These are phyloP conservation scores for Lacanobia oleracea DNA, from an alignment of 2,888 invertebrate genomes.

Conservation along the genomic window DNA sequence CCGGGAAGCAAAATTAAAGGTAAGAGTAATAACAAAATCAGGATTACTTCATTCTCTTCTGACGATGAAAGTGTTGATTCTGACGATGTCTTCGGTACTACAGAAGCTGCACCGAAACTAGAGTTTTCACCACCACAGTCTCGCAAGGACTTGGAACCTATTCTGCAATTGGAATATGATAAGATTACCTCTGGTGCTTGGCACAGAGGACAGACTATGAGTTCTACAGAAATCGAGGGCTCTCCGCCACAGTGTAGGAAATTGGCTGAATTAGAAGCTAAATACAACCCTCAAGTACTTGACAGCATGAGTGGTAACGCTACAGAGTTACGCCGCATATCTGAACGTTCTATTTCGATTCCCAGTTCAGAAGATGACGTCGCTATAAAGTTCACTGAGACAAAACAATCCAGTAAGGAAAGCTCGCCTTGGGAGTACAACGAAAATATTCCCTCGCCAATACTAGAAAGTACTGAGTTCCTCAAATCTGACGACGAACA, in stretches of 20 bases:
- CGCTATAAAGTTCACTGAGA: conserved; percentile 90
- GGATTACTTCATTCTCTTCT: conserved; percentile 94
- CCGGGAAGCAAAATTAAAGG: conserved; percentile 91
- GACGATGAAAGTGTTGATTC: conserved; percentile 95
- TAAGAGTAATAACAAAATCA: conserved; percentile 92
- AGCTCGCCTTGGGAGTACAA: conserved; percentile 92
- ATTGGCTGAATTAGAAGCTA: conserved; percentile 91
- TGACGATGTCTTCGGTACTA: conserved; percentile 94
- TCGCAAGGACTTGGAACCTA: conserved; percentile 94
- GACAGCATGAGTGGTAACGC: conserved; percentile 92
- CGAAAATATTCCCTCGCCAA: conserved; percentile 92
- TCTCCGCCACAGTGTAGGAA: conserved; percentile 94
- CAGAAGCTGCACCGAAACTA: conserved; percentile 93
- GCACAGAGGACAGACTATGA: conserved; percentile 94
- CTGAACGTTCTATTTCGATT: conserved; percentile 94
- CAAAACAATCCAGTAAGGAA: conserved; percentile 87
- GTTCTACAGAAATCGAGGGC: conserved; percentile 94
- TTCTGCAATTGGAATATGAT: conserved; percentile 93
- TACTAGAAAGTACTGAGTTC: conserved; percentile 91
- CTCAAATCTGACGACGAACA: conserved; percentile 91
- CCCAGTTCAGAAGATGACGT: conserved; percentile 94
- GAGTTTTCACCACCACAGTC: conserved; percentile 95
- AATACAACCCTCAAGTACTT: conserved; percentile 92
- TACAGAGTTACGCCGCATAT: conserved; percentile 93
- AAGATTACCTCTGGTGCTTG: conserved; percentile 92